Base-by-base conservation (phyloP, 2,888 invertebrate species). In the Cheilosia impressa region DNA sequence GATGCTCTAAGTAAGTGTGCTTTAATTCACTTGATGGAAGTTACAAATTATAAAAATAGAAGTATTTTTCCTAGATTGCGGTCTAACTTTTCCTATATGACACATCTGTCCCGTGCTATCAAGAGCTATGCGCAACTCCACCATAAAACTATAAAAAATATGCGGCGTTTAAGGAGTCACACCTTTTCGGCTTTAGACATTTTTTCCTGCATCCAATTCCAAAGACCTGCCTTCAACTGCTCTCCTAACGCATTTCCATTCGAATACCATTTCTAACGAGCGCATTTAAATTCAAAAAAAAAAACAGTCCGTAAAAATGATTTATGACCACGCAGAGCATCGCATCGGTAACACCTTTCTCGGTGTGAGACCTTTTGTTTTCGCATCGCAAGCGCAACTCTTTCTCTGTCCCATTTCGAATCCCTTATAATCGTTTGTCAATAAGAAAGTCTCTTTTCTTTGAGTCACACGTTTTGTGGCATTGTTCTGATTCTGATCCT, bases 381-480 rank as follows among this genome's bases (percentile, higher is more conserved):
- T 81, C 76, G 76, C 72, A 63, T 85, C 81, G 31, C 31, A 85
- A 63, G 81, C 81, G 31, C 31, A 85, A 80, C 80, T 85, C 85
- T 85, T 81, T 72, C 55, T 45, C 34, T 43, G 69, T 63, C 69
- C 62, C 55, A 53, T 58, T 60, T 52, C 60, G 57, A 45, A 79
- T 84, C 63, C 84, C 50, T 76, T 58, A 79, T 79, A 84, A 84
- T 84, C 84, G 84, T 84, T 84, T 84, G 84, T 84, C 84, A 84
- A 84, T 84, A 80, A 43, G 60, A 84, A 80, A 75, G 80, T 84
- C 69, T 84, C 76, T 52, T n/a, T 50, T 52, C 24, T 79, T 76
- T 69, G 57, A 71, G 75, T 84, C 69, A 55, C 75, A 79, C 79
- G 63, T 84, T 60, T 78, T 79, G 69, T 75, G 83, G 63, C 83